Evolutionary conservation across 2,888 invertebrate genomes (phyloP), one percentile per base, ranked within the genome.

Genomic region (Ectropis crepuscularia): DNA sequence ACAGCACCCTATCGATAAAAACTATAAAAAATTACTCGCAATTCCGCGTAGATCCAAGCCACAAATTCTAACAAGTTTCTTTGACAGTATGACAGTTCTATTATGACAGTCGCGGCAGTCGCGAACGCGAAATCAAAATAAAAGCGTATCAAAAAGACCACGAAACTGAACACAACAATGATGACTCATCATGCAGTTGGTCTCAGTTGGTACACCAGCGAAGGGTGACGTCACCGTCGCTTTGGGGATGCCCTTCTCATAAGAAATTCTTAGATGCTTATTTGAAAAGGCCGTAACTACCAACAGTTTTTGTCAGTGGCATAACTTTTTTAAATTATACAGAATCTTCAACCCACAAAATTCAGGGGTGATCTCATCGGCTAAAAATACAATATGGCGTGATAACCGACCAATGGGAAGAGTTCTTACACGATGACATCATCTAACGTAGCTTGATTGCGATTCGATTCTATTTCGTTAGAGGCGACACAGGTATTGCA

Each of bases 211-310:
- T 49, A 54, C 75, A 79, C 72, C 75, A 73, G 69, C 46, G 47
- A 57, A 61, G 67, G 81, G 78, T 88, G 89, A 89, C 89, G 89
- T 91, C 79, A 77, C 76, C 79, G 71, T 81, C 80, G 75, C 82
- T 86, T 88, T 85, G 91, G 92, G 91, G 91, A 91, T 91, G 89
- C 91, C 92, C 91, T 90, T 89, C 87, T 90, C 86, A 78, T 79
- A 74, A 85, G 84, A 87, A 87, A 82, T 86, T 82, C 74, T 76
- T 53, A 63, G 60, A 61, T 55, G n/a, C 65, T 53, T 68, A 69
- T 69, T 74, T 72, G 79, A 66, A 87, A 89, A 90, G 68, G 86
- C 73, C 88, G 5, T 87, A 92, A 81, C 78, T 70, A 81, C 84
- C 87, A 41, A 67, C 70, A 69, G 69, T 72, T 79, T 71, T 60